Conservation (phyloP, 23 tunicate genomes). For the Clavelina lepadiformis region DNA sequence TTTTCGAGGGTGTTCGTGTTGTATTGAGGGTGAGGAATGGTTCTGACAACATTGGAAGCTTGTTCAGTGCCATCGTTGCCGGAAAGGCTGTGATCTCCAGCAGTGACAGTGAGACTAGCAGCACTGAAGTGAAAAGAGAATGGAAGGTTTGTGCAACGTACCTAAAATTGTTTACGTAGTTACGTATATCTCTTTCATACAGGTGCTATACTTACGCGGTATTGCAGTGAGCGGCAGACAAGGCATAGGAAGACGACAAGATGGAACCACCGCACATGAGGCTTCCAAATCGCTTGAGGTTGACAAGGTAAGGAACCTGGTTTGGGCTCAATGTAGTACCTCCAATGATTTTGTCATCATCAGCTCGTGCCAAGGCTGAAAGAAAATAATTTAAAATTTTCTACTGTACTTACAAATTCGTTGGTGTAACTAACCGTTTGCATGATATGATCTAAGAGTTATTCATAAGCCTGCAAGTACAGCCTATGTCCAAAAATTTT, state of each 20-base stretch:
- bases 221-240: constrained; percentile 83
- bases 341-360: constrained; percentile 70
- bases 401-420: no score
- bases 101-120: constrained; percentile 31
- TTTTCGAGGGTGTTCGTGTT: constrained; percentile 37
- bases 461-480: no score
- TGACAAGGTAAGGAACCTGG: constrained; percentile 42
- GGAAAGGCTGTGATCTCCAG: constrained; percentile 46
- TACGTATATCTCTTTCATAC: not conserved
- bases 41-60: constrained; percentile 33
- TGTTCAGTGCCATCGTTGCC: constrained; percentile 64
- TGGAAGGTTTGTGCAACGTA: no score
- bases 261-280: constrained; percentile 77
- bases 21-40: constrained; percentile 69
- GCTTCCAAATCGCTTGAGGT: constrained; percentile 50
- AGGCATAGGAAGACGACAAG: constrained; percentile 33
- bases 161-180: not conserved
- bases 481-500: no score
- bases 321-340: constrained; percentile 26
- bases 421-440: no score
- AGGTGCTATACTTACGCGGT: constrained; percentile 17
- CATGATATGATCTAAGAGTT: no score
- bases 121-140: constrained; percentile 14
- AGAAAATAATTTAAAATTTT: no score
- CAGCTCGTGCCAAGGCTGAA: constrained; percentile 27